These are phyloP conservation scores for Ceyx melanurus DNA, from an alignment of 2,113 vertebrate genomes.

Conservation along the genomic window DNA sequence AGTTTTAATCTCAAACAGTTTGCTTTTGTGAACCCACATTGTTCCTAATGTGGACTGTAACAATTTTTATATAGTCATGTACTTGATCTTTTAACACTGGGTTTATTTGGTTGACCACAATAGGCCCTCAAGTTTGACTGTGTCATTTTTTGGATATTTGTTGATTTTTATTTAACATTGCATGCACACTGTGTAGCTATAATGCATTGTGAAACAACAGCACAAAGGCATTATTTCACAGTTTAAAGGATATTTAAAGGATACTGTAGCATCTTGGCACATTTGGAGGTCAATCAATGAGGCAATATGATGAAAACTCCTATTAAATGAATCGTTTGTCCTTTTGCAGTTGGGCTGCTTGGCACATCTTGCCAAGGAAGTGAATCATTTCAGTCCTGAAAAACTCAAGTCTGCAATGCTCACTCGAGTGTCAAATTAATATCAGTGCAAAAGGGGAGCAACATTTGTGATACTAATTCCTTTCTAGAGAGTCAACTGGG, in stretches of 20 bases:
- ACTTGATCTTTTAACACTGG: not conserved
- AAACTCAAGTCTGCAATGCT: not conserved
- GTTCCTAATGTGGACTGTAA: not conserved
- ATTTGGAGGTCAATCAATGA: constrained; percentile 22
- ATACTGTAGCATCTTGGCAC: not conserved
- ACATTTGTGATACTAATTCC: constrained; percentile 5
- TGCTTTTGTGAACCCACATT: not conserved
- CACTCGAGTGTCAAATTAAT: not conserved
- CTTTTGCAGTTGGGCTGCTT: constrained; percentile 20
- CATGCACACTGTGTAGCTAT: rapidly evolving
- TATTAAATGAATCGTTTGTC: constrained; percentile 49
- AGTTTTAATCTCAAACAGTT: not conserved
- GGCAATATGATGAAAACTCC: not conserved
- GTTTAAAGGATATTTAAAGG: constrained; percentile 53
- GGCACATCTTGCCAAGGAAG: constrained; percentile 21
- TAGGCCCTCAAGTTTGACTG: not conserved
- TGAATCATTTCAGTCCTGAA: constrained; percentile 38
- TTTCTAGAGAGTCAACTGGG: not conserved
- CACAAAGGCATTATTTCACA: not conserved
- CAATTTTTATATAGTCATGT: not conserved
- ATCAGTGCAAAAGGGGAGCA: not conserved
- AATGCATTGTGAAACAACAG: not conserved
- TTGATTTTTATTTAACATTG: not conserved
- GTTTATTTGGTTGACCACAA: not conserved
- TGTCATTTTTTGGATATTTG: not conserved